These are phyloP conservation scores for Pantherophis alleghaniensis DNA, from an alignment of 2,797 vertebrate species.

Conservation along the genomic window DNA sequence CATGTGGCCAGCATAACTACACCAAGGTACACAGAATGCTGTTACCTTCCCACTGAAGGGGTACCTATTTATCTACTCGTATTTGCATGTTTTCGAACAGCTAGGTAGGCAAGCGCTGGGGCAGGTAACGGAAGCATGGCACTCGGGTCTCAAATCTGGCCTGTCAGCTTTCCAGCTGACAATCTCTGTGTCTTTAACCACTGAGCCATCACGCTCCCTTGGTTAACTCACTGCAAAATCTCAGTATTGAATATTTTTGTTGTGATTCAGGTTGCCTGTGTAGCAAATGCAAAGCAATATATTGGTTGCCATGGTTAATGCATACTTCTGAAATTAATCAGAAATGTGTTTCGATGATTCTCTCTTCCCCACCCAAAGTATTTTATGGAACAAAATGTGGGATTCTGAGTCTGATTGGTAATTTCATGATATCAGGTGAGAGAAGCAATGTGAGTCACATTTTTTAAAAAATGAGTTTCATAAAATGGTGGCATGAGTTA, in stretches of 20 bases:
- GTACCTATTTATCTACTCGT: too few relatives aligned
- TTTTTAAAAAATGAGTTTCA: background rate
- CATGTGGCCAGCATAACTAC: background rate
- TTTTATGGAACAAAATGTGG: background rate
- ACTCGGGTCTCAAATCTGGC: too few relatives aligned
- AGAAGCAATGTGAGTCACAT: background rate
- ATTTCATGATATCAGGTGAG: background rate
- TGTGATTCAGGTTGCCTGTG: background rate
- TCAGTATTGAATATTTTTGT: background rate
- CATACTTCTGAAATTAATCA: conserved; percentile 9
- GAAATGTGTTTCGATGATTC: background rate
- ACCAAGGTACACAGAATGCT: too few relatives aligned
- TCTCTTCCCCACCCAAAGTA: background rate
- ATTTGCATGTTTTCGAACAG: too few relatives aligned
- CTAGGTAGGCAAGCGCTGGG: too few relatives aligned
- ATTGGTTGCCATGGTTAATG: conserved; percentile 15
- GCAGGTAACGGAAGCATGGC: too few relatives aligned
- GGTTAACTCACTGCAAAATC: background rate
- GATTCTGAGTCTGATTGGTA: background rate
- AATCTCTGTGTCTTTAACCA: too few relatives aligned
- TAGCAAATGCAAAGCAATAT: background rate
- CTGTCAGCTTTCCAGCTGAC: too few relatives aligned
- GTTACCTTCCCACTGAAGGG: too few relatives aligned
- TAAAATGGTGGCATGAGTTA: background rate
- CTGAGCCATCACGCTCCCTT: background rate